Evolutionary conservation across 2,888 invertebrate genomes (phyloP).

Genomic region (Arrhopalites spinosus): DNA sequence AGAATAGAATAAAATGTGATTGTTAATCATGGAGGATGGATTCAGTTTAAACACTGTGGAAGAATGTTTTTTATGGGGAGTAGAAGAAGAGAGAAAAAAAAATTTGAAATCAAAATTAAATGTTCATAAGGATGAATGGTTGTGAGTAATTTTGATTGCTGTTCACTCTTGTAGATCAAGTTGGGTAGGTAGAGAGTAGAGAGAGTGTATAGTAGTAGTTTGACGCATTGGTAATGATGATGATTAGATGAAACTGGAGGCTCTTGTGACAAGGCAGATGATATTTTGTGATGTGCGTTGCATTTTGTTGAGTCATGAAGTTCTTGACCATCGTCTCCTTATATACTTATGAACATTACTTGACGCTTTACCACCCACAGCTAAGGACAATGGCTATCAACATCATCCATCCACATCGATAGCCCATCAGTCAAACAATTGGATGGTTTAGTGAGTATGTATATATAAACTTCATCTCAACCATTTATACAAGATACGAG

Average conservation of each 20-base stretch:
- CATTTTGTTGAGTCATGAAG: slow-evolving; percentile 47
- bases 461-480: neutral
- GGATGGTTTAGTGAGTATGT: slow-evolving; percentile 22
- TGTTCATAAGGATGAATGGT: neutral
- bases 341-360: slow-evolving; percentile 18
- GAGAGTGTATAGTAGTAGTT: neutral
- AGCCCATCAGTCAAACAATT: slow-evolving; percentile 47
- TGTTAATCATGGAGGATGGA: too few relatives aligned
- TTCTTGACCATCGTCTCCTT: slow-evolving; percentile 35
- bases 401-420: slow-evolving; percentile 42
- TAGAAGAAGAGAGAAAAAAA: too few relatives aligned
- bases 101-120: neutral
- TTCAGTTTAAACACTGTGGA: too few relatives aligned
- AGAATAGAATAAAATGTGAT: too few relatives aligned
- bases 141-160: slow-evolving; percentile 6
- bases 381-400: slow-evolving; percentile 51
- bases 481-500: too few relatives aligned
- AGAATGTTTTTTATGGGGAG: too few relatives aligned
- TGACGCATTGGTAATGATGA: slow-evolving; percentile 32
- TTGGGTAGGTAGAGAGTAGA: neutral
- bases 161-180: neutral
- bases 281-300: slow-evolving; percentile 32
- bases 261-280: slow-evolving; percentile 36
- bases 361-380: slow-evolving; percentile 47
- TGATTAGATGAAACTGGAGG: slow-evolving; percentile 25